Evolutionary conservation across 2,113 vertebrate genomes (phyloP), one percentile per base, ranked within the genome.

Genomic region (Cromileptes altivelis): DNA sequence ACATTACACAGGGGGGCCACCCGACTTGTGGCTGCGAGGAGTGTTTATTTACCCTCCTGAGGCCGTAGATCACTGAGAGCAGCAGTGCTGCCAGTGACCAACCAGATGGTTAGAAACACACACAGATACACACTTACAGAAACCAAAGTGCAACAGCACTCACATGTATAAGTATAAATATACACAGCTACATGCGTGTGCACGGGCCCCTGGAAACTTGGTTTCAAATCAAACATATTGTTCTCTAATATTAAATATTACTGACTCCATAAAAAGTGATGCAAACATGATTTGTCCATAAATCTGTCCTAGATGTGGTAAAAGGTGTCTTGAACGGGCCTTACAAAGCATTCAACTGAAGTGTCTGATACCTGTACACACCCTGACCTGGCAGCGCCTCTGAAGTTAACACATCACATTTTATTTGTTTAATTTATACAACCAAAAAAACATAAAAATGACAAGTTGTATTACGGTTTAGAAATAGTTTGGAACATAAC

Each of bases 11-110:
- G 89, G 75, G 78, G 78, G 91, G 90, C 84, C 89, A 56, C 82
- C 77, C 84, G 75, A 82, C 85, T 87, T 78, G 85, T 86, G 91
- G 84, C 77, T 79, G 62, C 45, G 69, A 83, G 82, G 61, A 61
- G 60, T 90, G 91, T 95, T 95, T 95, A 94, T 95, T 95, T 94
- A 92, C 90, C 86, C 89, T 93, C 84, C 83, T 50, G 86, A 85
- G 88, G 93, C 89, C 64, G 86, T 89, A 90, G 62, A 93, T 92
- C 88, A 91, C 80, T 8, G 61, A 52, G 23, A 78, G 74, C 78
- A 33, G 75, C 68, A 60, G 37, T 0, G 49, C 67, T 74, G 85
- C 83, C 64, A 56, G 2, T 45, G 65, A 72, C 50, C 4, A 45
- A 63, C 90, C 87, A 93, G 91, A 93, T 91, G 91, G 82, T 64